These are phyloP conservation scores for Drosophila parvula DNA, from an alignment of 1,140 invertebrate genomes.

Conservation along the genomic window DNA sequence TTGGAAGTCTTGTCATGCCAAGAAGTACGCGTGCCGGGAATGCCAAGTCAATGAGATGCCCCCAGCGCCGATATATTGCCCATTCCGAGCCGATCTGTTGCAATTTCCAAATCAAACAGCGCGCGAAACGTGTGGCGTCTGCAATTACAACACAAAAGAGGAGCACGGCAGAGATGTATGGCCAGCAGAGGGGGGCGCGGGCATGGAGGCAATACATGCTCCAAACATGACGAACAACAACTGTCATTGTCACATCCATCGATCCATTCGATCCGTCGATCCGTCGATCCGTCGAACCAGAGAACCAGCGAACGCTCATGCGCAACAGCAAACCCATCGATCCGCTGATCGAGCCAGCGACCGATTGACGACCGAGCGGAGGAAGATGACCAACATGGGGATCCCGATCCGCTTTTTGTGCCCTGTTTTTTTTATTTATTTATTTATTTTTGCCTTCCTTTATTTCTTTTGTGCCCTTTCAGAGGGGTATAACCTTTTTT, in stretches of 20 bases:
- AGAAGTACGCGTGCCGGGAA: slow-evolving; percentile 71
- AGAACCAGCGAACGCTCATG: slow-evolving; percentile 36
- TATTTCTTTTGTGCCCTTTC: background rate
- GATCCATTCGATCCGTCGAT: slow-evolving; percentile 26
- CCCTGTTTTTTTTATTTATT: slow-evolving; percentile 2
- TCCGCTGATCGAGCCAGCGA: slow-evolving; percentile 22
- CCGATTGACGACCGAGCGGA: slow-evolving; percentile 36
- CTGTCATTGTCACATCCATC: slow-evolving; percentile 79
- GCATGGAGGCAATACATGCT: slow-evolving; percentile 52
- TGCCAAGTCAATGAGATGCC: slow-evolving; percentile 69
- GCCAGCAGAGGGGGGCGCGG: slow-evolving; percentile 1
- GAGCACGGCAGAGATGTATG: slow-evolving; percentile 30
- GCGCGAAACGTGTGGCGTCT: slow-evolving; percentile 82
- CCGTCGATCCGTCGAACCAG: slow-evolving; percentile 13
- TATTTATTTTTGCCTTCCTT: background rate
- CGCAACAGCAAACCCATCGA: slow-evolving; percentile 39
- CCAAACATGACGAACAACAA: slow-evolving; percentile 83
- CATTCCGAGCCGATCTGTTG: slow-evolving; percentile 72
- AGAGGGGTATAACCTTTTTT: background rate
- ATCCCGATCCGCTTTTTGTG: slow-evolving; percentile 41
- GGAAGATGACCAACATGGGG: slow-evolving; percentile 46
- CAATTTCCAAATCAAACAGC: slow-evolving; percentile 82
- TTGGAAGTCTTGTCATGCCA: slow-evolving; percentile 81
- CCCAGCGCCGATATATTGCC: slow-evolving; percentile 59
- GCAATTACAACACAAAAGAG: slow-evolving; percentile 80